Conservation (phyloP, 2,888 invertebrate species). For the Liposcelis brunnea region DNA sequence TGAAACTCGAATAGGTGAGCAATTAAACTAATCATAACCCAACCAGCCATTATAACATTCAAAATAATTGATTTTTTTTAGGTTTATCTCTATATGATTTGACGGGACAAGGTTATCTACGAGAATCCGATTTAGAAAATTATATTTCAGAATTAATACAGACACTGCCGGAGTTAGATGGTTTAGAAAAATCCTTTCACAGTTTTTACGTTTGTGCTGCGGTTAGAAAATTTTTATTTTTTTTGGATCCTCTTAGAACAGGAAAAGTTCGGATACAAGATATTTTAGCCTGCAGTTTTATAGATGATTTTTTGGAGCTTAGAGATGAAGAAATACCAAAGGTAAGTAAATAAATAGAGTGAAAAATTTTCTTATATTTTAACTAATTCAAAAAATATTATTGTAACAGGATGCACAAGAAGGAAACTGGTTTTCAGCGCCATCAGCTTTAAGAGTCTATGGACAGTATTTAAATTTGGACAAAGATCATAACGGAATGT, state of each 20-base stretch:
- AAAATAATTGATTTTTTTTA: background rate
- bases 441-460: conserved; percentile 77
- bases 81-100: conserved; percentile 75
- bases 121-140: conserved; percentile 81
- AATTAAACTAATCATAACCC: background rate
- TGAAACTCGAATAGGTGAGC: conserved; percentile 71
- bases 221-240: conserved; percentile 90
- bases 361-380: background rate
- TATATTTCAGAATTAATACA: conserved; percentile 89
- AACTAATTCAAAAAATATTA: no score
- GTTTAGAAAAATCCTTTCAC: conserved; percentile 82
- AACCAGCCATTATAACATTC: background rate
- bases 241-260: conserved; percentile 74
- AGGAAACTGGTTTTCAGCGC: conserved; percentile 81
- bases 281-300: conserved; percentile 76
- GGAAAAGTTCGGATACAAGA: conserved; percentile 82
- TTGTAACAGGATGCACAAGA: conserved; percentile 47
- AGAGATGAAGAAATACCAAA: conserved; percentile 70
- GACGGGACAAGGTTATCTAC: conserved; percentile 76
- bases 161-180: conserved; percentile 75
- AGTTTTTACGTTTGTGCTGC: conserved; percentile 94
- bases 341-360: background rate
- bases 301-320: conserved; percentile 82
- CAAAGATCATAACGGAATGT: conserved; percentile 88
- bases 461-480: conserved; percentile 89